Base-by-base conservation (phyloP, 2,113 vertebrate species). In the Poeciliopsis prolifica region DNA sequence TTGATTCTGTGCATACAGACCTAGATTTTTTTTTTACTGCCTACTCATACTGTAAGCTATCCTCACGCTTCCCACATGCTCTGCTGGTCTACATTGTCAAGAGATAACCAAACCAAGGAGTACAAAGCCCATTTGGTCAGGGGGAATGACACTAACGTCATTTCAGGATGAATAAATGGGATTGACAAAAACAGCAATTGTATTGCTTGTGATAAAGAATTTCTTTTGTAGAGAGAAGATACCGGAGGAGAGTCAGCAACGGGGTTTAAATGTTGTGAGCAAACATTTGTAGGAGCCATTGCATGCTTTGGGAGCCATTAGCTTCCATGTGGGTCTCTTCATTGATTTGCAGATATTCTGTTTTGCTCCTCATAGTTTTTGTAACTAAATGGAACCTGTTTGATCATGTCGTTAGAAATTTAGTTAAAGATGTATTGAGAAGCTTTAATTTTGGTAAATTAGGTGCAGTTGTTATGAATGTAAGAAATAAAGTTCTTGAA, bases 221-320 rank as follows among this genome's bases (percentile, higher is more conserved):
- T 81, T 63, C 72, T 71, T 7, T 14, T 60, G 64, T 63, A 35
- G 37, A 24, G 37, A 70, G 48, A 48, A 12, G 15, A 24, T 40
- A 26, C 1, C 60, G 33, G 28, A 69, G 42, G 58, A 30, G 54
- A 70, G 9, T 72, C 19, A 61, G 30, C 8, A 13, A 58, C 11
- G 26, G 35, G 63, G 83, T 33, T 77, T 79, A 66, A 77, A 85
- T 35, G 31, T 78, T 81, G 70, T 48, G 70, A 76, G 75, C 81
- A 80, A 81, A 77, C 79, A 89, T 89, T 84, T 82, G 72, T 54
- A 35, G 81, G 75, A 85, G 69, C 74, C 80, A 87, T 91, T 85
- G 85, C 71, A 83, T 78, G 75, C 79, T 77, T 66, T 61, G 72
- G 70, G 82, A 89, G 75, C 67, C 76, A 89, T 89, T 90, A 90